Evolutionary conservation across 1,140 invertebrate species (phyloP).

Genomic region (Drosophila neocordata): DNA sequence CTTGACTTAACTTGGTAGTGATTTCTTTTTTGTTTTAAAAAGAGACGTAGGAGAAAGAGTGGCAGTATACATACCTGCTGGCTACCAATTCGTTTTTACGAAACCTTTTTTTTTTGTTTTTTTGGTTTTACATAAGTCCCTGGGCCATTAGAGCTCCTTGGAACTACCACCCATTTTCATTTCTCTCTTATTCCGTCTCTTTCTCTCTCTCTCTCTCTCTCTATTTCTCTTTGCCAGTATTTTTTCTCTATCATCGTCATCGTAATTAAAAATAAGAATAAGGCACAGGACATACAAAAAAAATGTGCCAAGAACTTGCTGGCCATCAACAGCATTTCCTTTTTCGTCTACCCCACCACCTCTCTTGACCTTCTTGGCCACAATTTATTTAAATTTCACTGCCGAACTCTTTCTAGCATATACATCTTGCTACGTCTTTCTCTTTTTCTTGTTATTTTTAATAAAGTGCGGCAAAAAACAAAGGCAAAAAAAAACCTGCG

Average conservation of each 20-base stretch:
- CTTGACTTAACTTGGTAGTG: slow-evolving; percentile 25
- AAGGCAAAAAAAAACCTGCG: slow-evolving; percentile 52
- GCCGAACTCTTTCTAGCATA: slow-evolving; percentile 55
- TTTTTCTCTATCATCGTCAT: slow-evolving; percentile 39
- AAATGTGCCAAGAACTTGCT: slow-evolving; percentile 67
- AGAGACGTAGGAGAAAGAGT: neutral
- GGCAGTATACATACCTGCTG: slow-evolving; percentile 27
- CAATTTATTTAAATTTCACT: slow-evolving; percentile 76
- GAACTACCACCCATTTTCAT: neutral
- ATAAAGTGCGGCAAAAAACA: slow-evolving; percentile 56
- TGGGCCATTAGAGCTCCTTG: slow-evolving; percentile 66
- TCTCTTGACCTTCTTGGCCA: slow-evolving; percentile 24
- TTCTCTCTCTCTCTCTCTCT: neutral
- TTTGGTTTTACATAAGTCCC: slow-evolving; percentile 40
- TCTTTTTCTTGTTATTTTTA: slow-evolving; percentile 54
- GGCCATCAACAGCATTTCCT: slow-evolving; percentile 22
- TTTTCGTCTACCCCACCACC: slow-evolving; percentile 8
- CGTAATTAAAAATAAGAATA: slow-evolving; percentile 78
- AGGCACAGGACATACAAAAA: slow-evolving; percentile 46
- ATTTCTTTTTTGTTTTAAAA: slow-evolving; percentile 22
- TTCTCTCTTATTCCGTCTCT: slow-evolving; percentile 2
- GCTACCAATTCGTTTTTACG: slow-evolving; percentile 43
- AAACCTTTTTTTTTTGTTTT: slow-evolving; percentile 71
- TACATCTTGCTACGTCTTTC: neutral
- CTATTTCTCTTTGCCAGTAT: slow-evolving; percentile 7